phyloP scores from a whole-genome alignment of 2,888 invertebrate genomes.

The Coenonympha arcania region DNA sequence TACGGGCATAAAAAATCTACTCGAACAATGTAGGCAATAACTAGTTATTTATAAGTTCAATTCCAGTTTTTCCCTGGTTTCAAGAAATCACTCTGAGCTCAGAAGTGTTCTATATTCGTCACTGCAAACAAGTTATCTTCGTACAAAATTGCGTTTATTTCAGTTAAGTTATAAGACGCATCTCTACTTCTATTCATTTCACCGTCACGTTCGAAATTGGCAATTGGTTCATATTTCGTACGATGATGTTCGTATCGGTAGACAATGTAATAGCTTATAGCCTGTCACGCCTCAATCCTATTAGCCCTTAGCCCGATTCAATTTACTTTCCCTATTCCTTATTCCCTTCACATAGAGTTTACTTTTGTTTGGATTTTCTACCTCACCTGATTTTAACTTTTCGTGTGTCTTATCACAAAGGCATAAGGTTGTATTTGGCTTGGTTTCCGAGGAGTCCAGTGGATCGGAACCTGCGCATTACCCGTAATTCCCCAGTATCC shows the following conservation, averaged over 20 bases:
- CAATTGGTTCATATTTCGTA: neutral
- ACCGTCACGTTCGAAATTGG: neutral
- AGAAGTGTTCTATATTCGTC: too few species aligned
- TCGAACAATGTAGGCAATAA: too few species aligned
- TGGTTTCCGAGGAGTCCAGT: conserved; percentile 6
- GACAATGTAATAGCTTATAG: conserved; percentile 14
- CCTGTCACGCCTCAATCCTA: conserved; percentile 13
- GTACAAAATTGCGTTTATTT: neutral
- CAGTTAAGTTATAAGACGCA: neutral
- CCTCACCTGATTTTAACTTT: neutral
- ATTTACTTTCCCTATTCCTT: neutral
- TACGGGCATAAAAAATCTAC: too few species aligned
- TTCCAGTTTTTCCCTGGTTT: too few species aligned
- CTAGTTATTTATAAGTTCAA: too few species aligned
- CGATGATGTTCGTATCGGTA: conserved; percentile 7
- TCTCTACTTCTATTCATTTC: neutral
- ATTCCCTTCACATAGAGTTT: neutral
- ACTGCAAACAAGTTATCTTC: neutral
- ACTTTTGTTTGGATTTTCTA: conserved; percentile 2
- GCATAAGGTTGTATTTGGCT: conserved; percentile 9
- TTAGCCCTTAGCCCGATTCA: conserved; percentile 4
- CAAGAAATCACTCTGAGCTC: too few species aligned
- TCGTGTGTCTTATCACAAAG: neutral
- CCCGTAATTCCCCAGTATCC: conserved; percentile 24
- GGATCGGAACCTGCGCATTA: conserved; percentile 26